Conservation (phyloP, 2,113 vertebrate genomes). For the Catagonus wagneri region DNA sequence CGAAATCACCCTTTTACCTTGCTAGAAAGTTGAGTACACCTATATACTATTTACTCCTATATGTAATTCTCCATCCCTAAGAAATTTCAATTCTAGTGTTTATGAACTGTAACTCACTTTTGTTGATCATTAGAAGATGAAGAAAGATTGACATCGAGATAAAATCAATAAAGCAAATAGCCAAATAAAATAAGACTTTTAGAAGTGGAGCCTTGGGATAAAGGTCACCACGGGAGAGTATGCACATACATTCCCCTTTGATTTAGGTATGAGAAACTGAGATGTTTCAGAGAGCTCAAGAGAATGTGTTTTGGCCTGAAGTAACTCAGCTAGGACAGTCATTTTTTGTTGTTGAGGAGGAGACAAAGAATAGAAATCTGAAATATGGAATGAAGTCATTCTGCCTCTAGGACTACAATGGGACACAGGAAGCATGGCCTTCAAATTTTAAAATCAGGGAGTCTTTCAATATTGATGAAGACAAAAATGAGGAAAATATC, state of each 20-base stretch:
- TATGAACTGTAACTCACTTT: neutral
- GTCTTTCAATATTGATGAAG: neutral
- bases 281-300: neutral
- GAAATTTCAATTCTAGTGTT: neutral
- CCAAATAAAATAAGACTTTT: neutral
- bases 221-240: neutral
- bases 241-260: neutral
- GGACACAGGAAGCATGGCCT: neutral
- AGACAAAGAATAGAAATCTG: neutral
- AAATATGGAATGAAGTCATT: neutral
- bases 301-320: neutral
- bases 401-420: neutral
- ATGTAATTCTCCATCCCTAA: neutral
- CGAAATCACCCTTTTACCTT: neutral
- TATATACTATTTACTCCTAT: neutral
- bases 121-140: constrained; percentile 45
- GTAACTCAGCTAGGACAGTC: neutral
- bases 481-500: neutral
- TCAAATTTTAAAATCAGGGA: neutral
- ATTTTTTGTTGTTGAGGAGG: neutral
- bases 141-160: neutral
- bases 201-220: neutral
- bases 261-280: neutral
- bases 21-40: neutral
- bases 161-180: neutral